Percentiles rank a stretch among this genome's conserved stretches.
phyloP scores from a whole-genome alignment of 2,888 invertebrate species.

The Lepidocyrtinus sp. region DNA sequence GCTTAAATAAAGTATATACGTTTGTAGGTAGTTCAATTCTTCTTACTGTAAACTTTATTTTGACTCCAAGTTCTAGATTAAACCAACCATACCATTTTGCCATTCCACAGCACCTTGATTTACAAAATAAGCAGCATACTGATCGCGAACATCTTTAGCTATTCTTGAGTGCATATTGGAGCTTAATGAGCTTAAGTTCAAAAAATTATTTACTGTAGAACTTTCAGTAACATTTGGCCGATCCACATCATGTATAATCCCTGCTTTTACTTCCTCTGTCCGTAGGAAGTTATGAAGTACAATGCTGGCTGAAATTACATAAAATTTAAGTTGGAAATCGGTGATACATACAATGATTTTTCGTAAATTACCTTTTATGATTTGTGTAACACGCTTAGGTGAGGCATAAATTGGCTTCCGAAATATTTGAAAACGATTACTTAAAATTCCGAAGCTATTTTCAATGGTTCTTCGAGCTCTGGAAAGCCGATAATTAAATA shows the following conservation, averaged over 20 bases:
- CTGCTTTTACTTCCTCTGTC: constrained; percentile 29
- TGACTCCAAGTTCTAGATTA: not conserved
- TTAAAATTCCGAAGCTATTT: constrained; percentile 64
- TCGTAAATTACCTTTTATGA: constrained; percentile 34
- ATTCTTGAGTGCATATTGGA: not conserved
- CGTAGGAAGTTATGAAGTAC: constrained; percentile 38
- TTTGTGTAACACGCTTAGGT: constrained; percentile 28
- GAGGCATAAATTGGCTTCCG: constrained; percentile 31
- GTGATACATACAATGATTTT: too few species aligned
- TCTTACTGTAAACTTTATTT: not conserved
- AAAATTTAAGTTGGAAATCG: not conserved
- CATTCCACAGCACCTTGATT: constrained; percentile 24
- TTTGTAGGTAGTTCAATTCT: not conserved
- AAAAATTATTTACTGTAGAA: too few species aligned
- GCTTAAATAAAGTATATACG: not conserved
- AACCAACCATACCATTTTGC: not conserved
- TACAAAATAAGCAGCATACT: constrained; percentile 9
- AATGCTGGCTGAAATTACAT: not conserved
- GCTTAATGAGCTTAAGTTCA: too few species aligned
- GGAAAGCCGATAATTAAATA: constrained; percentile 61
- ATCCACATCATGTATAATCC: too few species aligned
- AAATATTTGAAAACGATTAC: constrained; percentile 44
- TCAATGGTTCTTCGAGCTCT: constrained; percentile 60
- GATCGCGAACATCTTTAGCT: not conserved
- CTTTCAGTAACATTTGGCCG: too few species aligned